Evolutionary conservation across 1,140 invertebrate genomes (phyloP).

Genomic region (Cecropterus lyciades): DNA sequence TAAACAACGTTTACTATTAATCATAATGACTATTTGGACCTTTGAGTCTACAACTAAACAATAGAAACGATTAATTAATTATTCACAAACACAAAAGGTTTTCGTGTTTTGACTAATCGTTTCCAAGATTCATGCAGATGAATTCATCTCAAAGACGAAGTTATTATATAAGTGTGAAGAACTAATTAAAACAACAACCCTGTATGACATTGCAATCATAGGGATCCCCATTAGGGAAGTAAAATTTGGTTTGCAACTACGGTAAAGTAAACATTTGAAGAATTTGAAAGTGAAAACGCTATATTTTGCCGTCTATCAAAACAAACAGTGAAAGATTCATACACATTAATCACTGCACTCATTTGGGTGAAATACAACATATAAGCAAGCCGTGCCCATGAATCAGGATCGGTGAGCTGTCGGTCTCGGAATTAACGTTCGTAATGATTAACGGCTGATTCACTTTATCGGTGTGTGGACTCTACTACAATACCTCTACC

Average conservation of each 20-base stretch:
- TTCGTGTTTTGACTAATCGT: no score
- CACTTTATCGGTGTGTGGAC: conserved; percentile 12
- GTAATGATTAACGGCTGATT: conserved; percentile 26
- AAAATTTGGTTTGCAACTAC: background rate
- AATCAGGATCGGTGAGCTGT: conserved; percentile 24
- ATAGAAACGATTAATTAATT: background rate
- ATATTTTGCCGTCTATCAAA: background rate
- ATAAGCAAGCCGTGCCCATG: conserved; percentile 4
- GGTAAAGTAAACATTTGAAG: background rate
- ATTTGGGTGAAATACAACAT: conserved; percentile 1
- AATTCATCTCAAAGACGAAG: no score
- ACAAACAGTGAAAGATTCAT: background rate
- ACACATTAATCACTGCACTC: background rate
- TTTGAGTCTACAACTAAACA: background rate
- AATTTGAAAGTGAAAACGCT: background rate
- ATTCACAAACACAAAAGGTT: no score
- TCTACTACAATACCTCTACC: conserved; percentile 4
- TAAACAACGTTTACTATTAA: background rate
- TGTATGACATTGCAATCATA: background rate
- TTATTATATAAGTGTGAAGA: no score
- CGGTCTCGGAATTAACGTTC: conserved; percentile 17
- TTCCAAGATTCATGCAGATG: no score
- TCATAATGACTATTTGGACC: background rate
- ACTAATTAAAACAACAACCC: background rate
- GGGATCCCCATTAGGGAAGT: background rate